Evolutionary conservation across 2,888 invertebrate genomes (phyloP), one percentile per base, ranked within the genome.

Genomic region (Scaptodrosophila latifasciaeformis): DNA sequence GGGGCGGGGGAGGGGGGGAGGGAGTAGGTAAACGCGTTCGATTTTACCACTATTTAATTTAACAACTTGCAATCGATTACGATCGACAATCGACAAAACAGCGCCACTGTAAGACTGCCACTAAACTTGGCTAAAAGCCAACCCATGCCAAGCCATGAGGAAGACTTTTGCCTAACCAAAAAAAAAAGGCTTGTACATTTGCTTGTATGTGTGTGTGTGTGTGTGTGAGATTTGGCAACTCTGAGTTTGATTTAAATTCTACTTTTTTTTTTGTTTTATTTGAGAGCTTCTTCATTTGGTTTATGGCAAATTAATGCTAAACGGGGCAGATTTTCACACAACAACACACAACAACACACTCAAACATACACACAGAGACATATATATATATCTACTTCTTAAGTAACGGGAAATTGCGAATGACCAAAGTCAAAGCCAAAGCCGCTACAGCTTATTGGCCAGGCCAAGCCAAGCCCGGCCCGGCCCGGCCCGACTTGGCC

Each of bases 11-110:
- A 7, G 24, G 7, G 24, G 4, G 24, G 31, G 6, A 4, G n/a
- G 4, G n/a, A 19, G 64, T 67, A 63, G 62, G 55, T 64, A 47
- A 57, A 50, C 57, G 56, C 62, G 53, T 43, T 43, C 55, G 49
- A 68, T 70, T 70, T 74, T 63, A 62, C 58, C 57, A 58, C 54
- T 55, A 58, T 57, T 62, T 65, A 54, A 49, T 54, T 58, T 45
- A 65, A 65, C 76, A 65, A 66, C 62, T 66, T 55, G 67, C 53
- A 56, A 55, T 62, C 70, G 80, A 81, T 81, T 69, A 70, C 70
- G 69, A 81, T 81, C 80, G 66, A 72, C 67, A 65, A 67, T 64
- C 60, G 65, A 59, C 57, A 47, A n/a, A n/a, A 46, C 52, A 45
- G 34, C 31, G 34, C 31, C 45, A 45, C 31, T 18, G 31, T 29